These are phyloP conservation scores for Atrina japonica DNA, from an alignment of 2,888 invertebrate genomes.

Conservation along the genomic window DNA sequence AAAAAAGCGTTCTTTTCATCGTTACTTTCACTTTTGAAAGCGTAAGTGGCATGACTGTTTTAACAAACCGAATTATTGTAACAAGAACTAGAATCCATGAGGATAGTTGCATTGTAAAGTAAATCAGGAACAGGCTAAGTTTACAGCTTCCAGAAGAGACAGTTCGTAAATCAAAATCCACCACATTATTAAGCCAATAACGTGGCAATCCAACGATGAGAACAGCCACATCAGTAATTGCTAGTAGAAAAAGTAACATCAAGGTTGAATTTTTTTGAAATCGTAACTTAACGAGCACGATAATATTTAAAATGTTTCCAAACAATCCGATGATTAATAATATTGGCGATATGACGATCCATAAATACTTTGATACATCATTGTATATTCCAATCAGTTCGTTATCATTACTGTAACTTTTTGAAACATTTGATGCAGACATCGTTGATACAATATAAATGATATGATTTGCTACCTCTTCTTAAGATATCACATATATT, in stretches of 20 bases:
- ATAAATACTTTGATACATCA: conserved; percentile 35
- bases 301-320: conserved; percentile 54
- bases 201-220: conserved; percentile 49
- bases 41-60: conserved; percentile 48
- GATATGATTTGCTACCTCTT: no score
- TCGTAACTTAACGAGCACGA: conserved; percentile 50
- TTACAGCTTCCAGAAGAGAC: conserved; percentile 55
- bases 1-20: conserved; percentile 36
- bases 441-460: no score
- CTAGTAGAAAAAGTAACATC: conserved; percentile 50
- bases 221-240: conserved; percentile 55
- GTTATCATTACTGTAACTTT: no score
- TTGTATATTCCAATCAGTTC: not conserved
- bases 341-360: conserved; percentile 54
- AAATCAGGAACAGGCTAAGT: conserved; percentile 57
- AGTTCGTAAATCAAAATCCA: conserved; percentile 45
- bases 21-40: conserved; percentile 43
- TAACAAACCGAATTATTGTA: conserved; percentile 53
- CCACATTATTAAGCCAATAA: conserved; percentile 51
- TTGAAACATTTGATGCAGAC: no score
- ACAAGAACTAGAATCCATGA: conserved; percentile 63
- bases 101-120: conserved; percentile 60
- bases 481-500: no score
- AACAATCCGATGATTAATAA: conserved; percentile 52
- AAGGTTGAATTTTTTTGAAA: conserved; percentile 53